Evolutionary conservation across 2,888 invertebrate species (phyloP).

Genomic region (Hirtodrosophila cameraria): DNA sequence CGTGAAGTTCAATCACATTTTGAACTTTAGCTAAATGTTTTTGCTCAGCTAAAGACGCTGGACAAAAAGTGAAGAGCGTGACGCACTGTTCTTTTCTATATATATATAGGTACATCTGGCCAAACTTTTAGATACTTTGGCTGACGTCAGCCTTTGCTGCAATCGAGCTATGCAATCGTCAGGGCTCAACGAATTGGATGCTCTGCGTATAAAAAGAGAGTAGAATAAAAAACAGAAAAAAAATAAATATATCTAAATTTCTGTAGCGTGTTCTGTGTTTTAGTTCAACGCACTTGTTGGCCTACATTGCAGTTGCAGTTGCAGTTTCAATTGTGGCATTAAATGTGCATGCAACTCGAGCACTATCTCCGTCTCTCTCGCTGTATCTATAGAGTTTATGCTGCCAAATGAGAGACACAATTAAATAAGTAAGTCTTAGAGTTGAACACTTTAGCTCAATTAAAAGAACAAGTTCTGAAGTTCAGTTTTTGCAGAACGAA

Average conservation of each 20-base stretch:
- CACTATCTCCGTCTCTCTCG: not conserved
- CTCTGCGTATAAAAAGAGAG: not conserved
- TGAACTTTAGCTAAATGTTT: constrained; percentile 59
- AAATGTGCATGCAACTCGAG: constrained; percentile 36
- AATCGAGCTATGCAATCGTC: constrained; percentile 13
- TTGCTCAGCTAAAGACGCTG: not conserved
- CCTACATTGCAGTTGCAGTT: constrained; percentile 69
- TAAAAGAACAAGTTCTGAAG: too few species aligned
- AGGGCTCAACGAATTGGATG: constrained; percentile 31
- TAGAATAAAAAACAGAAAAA: constrained; percentile 22
- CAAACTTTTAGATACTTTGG: constrained; percentile 17
- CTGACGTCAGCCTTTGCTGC: constrained; percentile 35
- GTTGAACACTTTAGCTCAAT: too few species aligned
- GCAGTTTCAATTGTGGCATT: constrained; percentile 14
- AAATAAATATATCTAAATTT: too few species aligned
- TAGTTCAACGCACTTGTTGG: constrained; percentile 82
- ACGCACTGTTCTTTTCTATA: constrained; percentile 7
- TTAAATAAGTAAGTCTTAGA: constrained; percentile 47
- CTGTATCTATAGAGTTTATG: constrained; percentile 2
- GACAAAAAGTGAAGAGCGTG: constrained; percentile 1
- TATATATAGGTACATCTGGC: constrained; percentile 8
- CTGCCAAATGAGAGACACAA: constrained; percentile 35
- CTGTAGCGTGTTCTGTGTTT: constrained; percentile 40
- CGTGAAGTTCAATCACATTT: constrained; percentile 76
- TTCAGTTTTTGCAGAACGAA: too few species aligned